Base-by-base conservation (phyloP, 2,888 invertebrate species). In the Drosophila algonquin region DNA sequence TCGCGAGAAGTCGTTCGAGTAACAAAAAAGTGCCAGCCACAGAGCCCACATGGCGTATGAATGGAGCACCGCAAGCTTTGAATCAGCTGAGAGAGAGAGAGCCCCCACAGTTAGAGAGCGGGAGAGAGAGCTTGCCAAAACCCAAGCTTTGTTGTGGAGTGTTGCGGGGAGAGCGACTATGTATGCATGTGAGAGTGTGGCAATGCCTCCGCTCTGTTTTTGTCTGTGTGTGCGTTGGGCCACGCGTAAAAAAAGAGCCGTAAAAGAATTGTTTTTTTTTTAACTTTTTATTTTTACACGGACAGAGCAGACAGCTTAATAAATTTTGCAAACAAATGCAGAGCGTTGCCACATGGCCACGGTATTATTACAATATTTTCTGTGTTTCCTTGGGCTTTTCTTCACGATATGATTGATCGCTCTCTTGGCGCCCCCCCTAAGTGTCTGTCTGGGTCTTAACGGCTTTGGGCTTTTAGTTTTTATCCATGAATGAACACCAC, bases 1-100 rank as follows among this genome's bases (percentile, higher is more conserved):
- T 87, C 87, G 87, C 83, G 79, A 86, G 87, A 90, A 86, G 80
- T 90, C 90, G 90, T 87, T 87, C 76, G 79, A 90, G 89, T 89
- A 82, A 90, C 90, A 90, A 63, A 63, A 75, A 58, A 56, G 24
- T 63, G 76, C 75, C 73, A 64, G 69, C 63, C 61, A 76, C 69
- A 35, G 67, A 72, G 65, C 60, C 63, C 63, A 67, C 70, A 63
- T 7, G 40, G 63, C 64, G 32, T 71, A 68, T 32, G 32, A 21
- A 21, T 3, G 21, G 18, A 18, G 63, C 50, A 44, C 30, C 16
- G 64, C 63, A 63, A 82, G 78, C 73, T 82, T 79, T 82, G 61
- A 21, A 44, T 50, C 44, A 55, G 61, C 48, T 46, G 48, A 46
- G 57, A 27, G 58, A 59, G 70, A 64, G 62, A 64, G 30, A n/a